Conservation (phyloP, 2,888 invertebrate genomes). For the Smittia sp. region DNA sequence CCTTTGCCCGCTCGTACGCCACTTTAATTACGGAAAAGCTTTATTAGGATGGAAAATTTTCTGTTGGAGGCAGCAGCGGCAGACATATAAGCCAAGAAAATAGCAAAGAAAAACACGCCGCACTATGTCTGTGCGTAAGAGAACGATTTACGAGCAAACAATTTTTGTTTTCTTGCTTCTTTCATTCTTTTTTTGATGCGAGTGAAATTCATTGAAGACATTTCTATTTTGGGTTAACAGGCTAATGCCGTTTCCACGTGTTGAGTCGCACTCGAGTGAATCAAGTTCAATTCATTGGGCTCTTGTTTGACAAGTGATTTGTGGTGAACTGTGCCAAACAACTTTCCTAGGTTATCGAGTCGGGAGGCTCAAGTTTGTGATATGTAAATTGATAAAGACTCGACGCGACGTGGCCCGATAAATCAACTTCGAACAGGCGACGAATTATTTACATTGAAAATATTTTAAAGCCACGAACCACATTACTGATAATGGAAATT, state of each 20-base stretch:
- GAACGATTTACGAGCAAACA: constrained; percentile 40
- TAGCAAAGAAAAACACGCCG: constrained; percentile 37
- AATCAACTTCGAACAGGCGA: neutral
- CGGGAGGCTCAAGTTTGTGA: neutral
- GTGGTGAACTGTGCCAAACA: constrained; percentile 15
- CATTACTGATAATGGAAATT: constrained; percentile 18
- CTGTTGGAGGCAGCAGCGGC: neutral
- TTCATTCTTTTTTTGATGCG: constrained; percentile 36
- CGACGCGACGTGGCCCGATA: neutral
- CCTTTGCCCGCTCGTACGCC: constrained; percentile 7
- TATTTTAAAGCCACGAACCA: constrained; percentile 31
- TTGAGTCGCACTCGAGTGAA: constrained; percentile 29
- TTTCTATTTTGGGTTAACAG: constrained; percentile 41
- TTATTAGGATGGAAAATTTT: constrained; percentile 39
- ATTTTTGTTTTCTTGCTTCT: constrained; percentile 33
- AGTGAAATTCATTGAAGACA: constrained; percentile 38
- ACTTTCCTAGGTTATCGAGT: neutral
- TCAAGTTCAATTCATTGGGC: constrained; percentile 30
- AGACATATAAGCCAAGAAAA: constrained; percentile 33
- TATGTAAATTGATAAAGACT: constrained; percentile 40
- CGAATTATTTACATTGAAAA: constrained; percentile 41
- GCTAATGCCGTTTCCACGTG: constrained; percentile 35
- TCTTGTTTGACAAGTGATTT: constrained; percentile 38
- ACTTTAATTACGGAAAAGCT: constrained; percentile 40
- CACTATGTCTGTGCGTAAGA: constrained; percentile 41